Conservation (phyloP, 2,113 vertebrate species). For the Tinamus guttatus region DNA sequence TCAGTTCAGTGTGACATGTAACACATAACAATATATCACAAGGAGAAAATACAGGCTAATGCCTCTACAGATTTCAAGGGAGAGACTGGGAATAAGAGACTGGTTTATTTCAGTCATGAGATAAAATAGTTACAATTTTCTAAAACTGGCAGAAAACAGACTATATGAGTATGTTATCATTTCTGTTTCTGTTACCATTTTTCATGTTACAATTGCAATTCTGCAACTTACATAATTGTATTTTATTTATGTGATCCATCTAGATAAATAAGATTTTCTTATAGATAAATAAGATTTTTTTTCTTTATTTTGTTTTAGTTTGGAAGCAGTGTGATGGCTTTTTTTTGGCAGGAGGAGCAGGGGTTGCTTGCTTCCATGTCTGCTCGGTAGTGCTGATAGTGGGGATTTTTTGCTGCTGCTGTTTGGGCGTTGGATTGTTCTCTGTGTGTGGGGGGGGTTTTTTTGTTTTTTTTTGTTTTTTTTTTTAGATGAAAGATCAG, state of each 20-base stretch:
- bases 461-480: slow-evolving; percentile 21
- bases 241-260: not conserved
- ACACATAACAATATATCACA: not conserved
- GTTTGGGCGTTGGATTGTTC: not conserved
- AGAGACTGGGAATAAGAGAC: not conserved
- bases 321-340: not conserved
- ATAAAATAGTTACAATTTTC: not conserved
- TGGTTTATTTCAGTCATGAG: not conserved
- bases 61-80: not conserved
- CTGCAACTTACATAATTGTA: not conserved
- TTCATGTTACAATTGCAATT: not conserved
- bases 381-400: not conserved
- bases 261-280: not conserved
- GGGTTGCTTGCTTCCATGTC: not conserved
- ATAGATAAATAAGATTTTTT: not conserved
- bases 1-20: not conserved
- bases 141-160: not conserved
- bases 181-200: not conserved
- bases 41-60: not conserved
- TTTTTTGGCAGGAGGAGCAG: too few species aligned
- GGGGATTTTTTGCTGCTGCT: not conserved
- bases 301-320: not conserved
- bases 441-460: not conserved
- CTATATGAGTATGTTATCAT: not conserved
- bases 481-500: too few species aligned